Evolutionary conservation across 2,113 vertebrate species (phyloP).

Genomic region (Pogona vitticeps): DNA sequence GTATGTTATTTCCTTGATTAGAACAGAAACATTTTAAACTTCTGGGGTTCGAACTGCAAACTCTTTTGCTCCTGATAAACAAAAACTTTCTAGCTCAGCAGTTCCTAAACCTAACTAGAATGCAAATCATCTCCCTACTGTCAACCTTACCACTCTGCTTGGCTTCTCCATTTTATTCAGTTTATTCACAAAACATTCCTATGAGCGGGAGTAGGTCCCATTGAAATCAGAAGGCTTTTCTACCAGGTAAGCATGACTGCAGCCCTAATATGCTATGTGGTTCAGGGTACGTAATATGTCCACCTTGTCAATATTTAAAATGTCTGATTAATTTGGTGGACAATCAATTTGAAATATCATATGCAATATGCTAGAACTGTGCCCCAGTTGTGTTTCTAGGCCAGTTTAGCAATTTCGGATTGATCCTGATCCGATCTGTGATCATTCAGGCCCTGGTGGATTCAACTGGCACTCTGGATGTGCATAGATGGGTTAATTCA

Average conservation of each 20-base stretch:
- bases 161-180: neutral
- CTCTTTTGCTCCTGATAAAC: neutral
- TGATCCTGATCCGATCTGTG: too few relatives aligned
- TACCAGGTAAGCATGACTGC: neutral
- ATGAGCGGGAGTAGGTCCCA: neutral
- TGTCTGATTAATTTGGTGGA: too few relatives aligned
- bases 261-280: neutral
- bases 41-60: neutral
- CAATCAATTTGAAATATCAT: too few relatives aligned
- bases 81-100: conserved; percentile 1
- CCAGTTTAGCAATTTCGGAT: too few relatives aligned
- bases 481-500: too few relatives aligned
- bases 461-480: too few relatives aligned
- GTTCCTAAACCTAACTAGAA: neutral
- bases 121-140: neutral
- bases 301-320: neutral
- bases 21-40: conserved; percentile 28
- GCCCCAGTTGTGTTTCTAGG: too few relatives aligned
- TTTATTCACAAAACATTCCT: neutral
- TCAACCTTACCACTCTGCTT: neutral
- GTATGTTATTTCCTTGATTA: conserved; percentile 20
- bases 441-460: too few relatives aligned
- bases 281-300: neutral
- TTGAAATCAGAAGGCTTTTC: neutral
- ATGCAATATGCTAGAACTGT: too few relatives aligned